These are phyloP conservation scores for Tragelaphus buxtoni DNA, from an alignment of 2,113 vertebrate species.

Conservation along the genomic window DNA sequence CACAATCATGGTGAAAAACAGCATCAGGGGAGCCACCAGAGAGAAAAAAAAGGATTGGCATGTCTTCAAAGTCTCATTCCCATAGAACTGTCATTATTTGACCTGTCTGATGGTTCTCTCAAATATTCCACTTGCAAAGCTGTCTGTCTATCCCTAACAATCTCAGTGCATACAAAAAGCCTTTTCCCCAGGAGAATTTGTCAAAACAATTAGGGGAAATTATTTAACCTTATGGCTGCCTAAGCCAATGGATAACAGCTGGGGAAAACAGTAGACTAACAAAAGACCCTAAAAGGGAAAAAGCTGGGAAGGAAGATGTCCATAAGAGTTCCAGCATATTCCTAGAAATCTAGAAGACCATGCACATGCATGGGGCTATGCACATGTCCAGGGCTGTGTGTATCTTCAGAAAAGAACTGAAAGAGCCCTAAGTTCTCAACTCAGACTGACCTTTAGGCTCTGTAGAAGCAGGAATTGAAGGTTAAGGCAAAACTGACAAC, in stretches of 20 bases:
- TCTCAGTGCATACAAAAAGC: neutral
- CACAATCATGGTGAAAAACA: neutral
- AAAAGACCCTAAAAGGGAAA: neutral
- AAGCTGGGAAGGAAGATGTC: neutral
- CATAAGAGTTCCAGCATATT: neutral
- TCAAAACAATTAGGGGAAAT: neutral
- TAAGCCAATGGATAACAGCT: neutral
- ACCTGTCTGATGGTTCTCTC: neutral
- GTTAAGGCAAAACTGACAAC: neutral
- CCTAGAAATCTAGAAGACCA: neutral
- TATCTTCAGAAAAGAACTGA: neutral
- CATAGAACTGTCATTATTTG: neutral
- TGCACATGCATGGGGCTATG: neutral
- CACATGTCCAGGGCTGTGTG: neutral
- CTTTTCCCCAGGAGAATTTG: neutral
- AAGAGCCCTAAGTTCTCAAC: neutral
- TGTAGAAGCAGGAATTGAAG: neutral
- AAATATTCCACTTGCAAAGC: neutral
- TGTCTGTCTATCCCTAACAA: neutral
- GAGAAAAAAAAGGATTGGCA: neutral
- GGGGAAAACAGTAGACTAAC: neutral
- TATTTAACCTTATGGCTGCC: neutral
- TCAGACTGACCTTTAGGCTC: neutral
- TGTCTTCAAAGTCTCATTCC: neutral
- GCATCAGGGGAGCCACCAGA: neutral